A percentile compares a stretch with the other conserved stretches of the same genome.
These are phyloP conservation scores for Conus betulinus DNA, from an alignment of 1,140 invertebrate species.

Conservation along the genomic window DNA sequence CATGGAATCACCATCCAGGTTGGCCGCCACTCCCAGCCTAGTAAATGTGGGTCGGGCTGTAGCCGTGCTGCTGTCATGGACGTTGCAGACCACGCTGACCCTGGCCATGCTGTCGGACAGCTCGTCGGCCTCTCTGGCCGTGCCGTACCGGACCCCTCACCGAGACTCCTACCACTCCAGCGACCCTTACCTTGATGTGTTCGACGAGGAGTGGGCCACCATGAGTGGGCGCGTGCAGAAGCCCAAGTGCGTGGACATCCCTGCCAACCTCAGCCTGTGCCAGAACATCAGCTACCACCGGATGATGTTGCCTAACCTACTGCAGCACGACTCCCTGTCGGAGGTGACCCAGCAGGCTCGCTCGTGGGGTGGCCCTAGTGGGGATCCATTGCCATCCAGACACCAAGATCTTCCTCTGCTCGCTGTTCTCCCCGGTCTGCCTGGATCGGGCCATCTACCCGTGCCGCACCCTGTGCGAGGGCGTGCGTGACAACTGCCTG, in stretches of 20 bases:
- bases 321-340: slow-evolving; percentile 82
- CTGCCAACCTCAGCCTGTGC: slow-evolving; percentile 82
- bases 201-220: slow-evolving; percentile 48
- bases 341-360: slow-evolving; percentile 81
- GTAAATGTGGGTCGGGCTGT: not conserved
- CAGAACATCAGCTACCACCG: slow-evolving; percentile 81
- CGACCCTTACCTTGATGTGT: slow-evolving; percentile 33
- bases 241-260: slow-evolving; percentile 82
- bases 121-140: not conserved
- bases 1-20: not conserved
- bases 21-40: not conserved
- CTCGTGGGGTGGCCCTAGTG: slow-evolving; percentile 81
- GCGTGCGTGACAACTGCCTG: slow-evolving; percentile 81
- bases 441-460: slow-evolving; percentile 72
- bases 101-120: not conserved
- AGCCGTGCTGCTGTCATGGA: not conserved
- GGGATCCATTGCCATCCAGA: slow-evolving; percentile 83
- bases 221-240: slow-evolving; percentile 72
- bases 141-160: not conserved
- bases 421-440: slow-evolving; percentile 84
- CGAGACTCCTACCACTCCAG: not conserved
- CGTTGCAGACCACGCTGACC: not conserved
- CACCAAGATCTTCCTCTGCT: slow-evolving; percentile 85
- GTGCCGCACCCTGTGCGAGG: slow-evolving; percentile 81
- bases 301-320: slow-evolving; percentile 84